These are phyloP conservation scores for Smutsia gigantea DNA, from an alignment of 2,797 vertebrate species.

Conservation along the genomic window DNA sequence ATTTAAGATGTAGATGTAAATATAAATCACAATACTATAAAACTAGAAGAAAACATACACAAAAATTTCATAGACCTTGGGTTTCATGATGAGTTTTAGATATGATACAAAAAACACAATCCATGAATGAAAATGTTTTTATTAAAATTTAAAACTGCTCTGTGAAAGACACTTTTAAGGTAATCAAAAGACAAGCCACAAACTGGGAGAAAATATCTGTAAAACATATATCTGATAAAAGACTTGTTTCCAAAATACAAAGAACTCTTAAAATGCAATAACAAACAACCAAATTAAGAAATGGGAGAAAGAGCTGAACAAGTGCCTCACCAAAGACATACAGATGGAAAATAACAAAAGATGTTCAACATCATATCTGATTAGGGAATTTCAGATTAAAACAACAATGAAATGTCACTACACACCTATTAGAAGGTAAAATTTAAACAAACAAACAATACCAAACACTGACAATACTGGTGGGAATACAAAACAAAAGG, in stretches of 20 bases:
- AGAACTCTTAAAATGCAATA: neutral
- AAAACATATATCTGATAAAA: constrained; percentile 29
- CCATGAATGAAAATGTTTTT: neutral
- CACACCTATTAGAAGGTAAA: neutral
- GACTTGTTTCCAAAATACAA: neutral
- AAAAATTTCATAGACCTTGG: neutral
- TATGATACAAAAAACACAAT: neutral
- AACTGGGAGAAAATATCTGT: neutral
- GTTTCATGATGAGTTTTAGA: neutral
- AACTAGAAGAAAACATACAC: neutral
- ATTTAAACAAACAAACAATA: neutral
- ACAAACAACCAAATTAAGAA: neutral
- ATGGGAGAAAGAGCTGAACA: neutral
- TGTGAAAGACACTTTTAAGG: neutral
- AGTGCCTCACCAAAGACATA: neutral
- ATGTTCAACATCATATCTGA: neutral
- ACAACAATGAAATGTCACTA: neutral
- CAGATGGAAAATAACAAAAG: neutral
- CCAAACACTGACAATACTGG: neutral
- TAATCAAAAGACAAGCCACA: neutral
- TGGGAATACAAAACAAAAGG: neutral
- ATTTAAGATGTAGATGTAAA: neutral
- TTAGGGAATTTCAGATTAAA: constrained; percentile 33
- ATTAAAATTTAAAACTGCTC: constrained; percentile 9
- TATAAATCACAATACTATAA: neutral